phyloP scores from a whole-genome alignment of 1,140 invertebrate species.

The Protaetia brevitarsis region DNA sequence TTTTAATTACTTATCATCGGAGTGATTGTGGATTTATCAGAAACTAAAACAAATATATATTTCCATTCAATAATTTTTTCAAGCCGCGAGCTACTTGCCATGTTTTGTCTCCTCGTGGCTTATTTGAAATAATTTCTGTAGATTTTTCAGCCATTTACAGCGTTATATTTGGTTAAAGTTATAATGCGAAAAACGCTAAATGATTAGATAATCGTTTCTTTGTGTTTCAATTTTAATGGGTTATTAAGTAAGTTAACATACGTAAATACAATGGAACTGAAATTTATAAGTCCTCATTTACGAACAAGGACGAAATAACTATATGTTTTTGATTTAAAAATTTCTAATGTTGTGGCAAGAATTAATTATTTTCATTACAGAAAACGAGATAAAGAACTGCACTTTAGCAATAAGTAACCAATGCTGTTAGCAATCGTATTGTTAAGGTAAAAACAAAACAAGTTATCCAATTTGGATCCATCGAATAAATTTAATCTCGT shows the following conservation, averaged over 20 bases:
- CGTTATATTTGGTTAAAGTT: neutral
- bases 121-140: neutral
- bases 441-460: too few relatives aligned
- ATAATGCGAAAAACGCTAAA: neutral
- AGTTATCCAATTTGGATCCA: too few relatives aligned
- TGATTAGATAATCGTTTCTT: neutral
- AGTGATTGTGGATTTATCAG: neutral
- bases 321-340: too few relatives aligned
- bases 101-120: neutral
- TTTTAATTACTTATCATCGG: neutral
- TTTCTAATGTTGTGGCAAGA: too few relatives aligned
- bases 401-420: too few relatives aligned
- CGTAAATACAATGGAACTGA: slow-evolving; percentile 13
- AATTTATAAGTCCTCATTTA: neutral
- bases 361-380: too few relatives aligned
- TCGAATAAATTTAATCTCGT: too few relatives aligned
- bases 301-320: neutral
- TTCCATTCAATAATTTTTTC: neutral
- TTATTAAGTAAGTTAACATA: slow-evolving; percentile 12
- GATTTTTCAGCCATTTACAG: neutral
- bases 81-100: neutral
- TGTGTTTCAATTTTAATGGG: neutral
- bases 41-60: neutral
- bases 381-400: too few relatives aligned
- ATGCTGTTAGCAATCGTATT: too few relatives aligned